Base-by-base conservation (phyloP, 2,797 vertebrate genomes). In the Prionace glauca region DNA sequence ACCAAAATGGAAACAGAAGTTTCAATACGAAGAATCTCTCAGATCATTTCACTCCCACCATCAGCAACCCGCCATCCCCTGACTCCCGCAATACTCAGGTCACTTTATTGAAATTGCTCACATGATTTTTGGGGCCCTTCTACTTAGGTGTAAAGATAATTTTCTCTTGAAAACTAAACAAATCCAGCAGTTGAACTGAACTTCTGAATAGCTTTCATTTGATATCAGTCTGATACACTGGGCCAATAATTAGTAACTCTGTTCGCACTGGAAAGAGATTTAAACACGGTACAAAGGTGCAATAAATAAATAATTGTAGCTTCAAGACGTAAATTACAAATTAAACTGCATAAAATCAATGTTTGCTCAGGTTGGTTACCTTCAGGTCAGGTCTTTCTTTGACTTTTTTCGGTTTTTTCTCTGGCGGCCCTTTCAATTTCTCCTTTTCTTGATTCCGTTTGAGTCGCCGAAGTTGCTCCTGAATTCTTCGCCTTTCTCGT, bases 371-470 rank as follows among this genome's bases (percentile, higher is more conserved):
- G 56, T 74, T 74, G 26, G n/a, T 86, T 97, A 99, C 99, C 98
- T 99, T 99, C 97, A 99, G 98, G 96, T 99, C 99, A 95, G 99
- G 99, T 96, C 99, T 98, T 96, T 99, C 99, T 95, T 99, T 99
- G 97, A 99, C 98, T 97, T 99, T 99, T 97, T 99, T 99, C 96
- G 99, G 97, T 95, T 99, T 99, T 97, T 99, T 99, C 97, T 99
- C 99, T 24, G 99, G 99, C 0, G 99, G 99, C 0, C 99, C 99
- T 96, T 99, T 99, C 96, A 99, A 98, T 95, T 98, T 99, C 96
- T 99, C 99, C 96, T 99, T 99, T 96, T 99, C 99, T 96, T 99
- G 99, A 96, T 99, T 99, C 95, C 99, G 97, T 96, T 99, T 99
- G 65, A 99, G 97, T 36, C 99, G 97, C 91, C 99, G 97, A 95